These are phyloP conservation scores for Sinocyclocheilus rhinocerous DNA, from an alignment of 2,113 vertebrate species.

Conservation along the genomic window DNA sequence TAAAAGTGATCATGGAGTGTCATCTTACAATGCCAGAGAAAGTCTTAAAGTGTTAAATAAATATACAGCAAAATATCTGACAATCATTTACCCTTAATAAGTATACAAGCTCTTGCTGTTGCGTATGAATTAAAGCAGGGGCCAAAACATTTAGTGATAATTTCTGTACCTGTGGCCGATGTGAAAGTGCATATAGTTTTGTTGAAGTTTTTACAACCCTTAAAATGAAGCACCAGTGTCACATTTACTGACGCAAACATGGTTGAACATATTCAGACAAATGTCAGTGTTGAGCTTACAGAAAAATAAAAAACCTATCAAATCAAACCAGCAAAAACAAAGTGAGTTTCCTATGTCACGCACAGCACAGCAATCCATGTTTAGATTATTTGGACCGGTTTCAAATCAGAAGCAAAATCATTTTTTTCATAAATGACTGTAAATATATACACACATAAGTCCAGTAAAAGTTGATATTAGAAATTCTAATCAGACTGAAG, in stretches of 20 bases:
- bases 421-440: not conserved
- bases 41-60: constrained; percentile 30
- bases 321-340: constrained; percentile 4
- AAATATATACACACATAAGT: not conserved
- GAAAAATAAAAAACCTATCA: not conserved
- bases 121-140: not conserved
- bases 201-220: not conserved
- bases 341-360: not conserved
- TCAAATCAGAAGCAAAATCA: not conserved
- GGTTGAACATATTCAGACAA: not conserved
- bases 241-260: not conserved
- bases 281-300: not conserved
- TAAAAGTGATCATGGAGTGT: not conserved
- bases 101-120: not conserved
- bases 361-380: not conserved
- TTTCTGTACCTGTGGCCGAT: not conserved
- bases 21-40: not conserved
- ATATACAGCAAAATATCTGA: constrained; percentile 9
- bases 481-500: not conserved
- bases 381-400: not conserved
- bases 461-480: not conserved
- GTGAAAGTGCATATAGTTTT: not conserved
- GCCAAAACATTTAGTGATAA: not conserved
- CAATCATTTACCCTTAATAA: not conserved
- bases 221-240: not conserved